phyloP scores from a whole-genome alignment of 2,113 vertebrate genomes.

The Carlito syrichta region DNA sequence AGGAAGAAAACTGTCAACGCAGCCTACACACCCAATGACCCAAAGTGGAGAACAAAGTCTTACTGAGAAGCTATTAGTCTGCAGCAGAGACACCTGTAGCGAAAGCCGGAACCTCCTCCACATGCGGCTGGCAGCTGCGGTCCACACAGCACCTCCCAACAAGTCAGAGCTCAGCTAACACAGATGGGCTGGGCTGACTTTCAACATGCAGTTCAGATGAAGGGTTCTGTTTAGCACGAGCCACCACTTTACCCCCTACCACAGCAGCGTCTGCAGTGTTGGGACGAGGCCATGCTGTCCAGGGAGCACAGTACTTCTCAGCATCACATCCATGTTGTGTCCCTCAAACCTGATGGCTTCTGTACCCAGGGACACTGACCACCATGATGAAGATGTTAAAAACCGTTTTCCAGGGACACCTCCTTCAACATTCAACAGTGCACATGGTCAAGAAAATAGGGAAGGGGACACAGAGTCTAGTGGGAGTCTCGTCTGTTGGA shows the following conservation, averaged over 20 bases:
- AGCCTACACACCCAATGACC: conserved; percentile 52
- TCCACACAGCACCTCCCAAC: conserved; percentile 3
- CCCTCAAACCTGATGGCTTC: conserved; percentile 24
- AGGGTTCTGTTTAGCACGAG: conserved; percentile 65
- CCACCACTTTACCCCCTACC: conserved; percentile 57
- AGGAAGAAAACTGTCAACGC: conserved; percentile 59
- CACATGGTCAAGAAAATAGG: conserved; percentile 62
- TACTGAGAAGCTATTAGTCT: conserved; percentile 50
- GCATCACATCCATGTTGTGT: neutral
- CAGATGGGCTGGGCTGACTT: conserved; percentile 51
- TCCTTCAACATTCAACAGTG: conserved; percentile 70
- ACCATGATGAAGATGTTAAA: neutral
- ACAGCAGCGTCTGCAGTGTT: conserved; percentile 70
- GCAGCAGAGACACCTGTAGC: conserved; percentile 67
- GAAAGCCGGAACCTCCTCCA: too few species aligned
- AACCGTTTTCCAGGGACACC: conserved; percentile 70
- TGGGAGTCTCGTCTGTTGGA: conserved; percentile 70
- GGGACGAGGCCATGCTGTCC: conserved; percentile 67
- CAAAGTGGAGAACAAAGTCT: conserved; percentile 43
- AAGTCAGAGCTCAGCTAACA: conserved; percentile 29
- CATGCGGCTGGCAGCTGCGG: conserved; percentile 51
- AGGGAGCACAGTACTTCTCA: conserved; percentile 66
- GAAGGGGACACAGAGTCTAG: conserved; percentile 73
- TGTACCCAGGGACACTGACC: conserved; percentile 40
- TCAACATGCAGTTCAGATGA: conserved; percentile 50